Conservation (phyloP, 2,113 vertebrate species). For the Tetraodon nigroviridis region DNA sequence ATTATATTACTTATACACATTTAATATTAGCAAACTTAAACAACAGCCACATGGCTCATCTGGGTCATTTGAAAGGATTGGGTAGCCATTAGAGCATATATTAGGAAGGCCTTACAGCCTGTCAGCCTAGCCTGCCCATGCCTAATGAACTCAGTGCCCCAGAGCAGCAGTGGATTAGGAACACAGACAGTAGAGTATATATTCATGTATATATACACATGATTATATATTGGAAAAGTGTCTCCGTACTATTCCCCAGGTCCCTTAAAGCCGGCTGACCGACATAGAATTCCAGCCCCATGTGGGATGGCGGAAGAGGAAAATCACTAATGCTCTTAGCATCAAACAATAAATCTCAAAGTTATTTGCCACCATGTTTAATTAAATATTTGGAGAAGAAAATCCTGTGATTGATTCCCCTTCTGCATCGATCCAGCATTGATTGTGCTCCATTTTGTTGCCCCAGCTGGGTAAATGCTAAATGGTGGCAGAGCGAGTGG, state of each 20-base stretch:
- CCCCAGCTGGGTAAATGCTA: slow-evolving; percentile 76
- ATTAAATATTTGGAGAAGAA: slow-evolving; percentile 93
- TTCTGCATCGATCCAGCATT: slow-evolving; percentile 81
- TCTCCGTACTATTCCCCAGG: slow-evolving; percentile 81
- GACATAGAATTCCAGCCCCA: slow-evolving; percentile 74
- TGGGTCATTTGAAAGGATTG: slow-evolving; percentile 72
- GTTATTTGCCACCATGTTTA: slow-evolving; percentile 88
- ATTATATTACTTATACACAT: slow-evolving; percentile 14
- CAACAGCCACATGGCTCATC: slow-evolving; percentile 61
- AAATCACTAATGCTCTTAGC: slow-evolving; percentile 90
- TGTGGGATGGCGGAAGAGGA: slow-evolving; percentile 82
- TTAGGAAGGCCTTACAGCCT: slow-evolving; percentile 69
- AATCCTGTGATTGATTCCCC: slow-evolving; percentile 87
- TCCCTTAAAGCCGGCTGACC: slow-evolving; percentile 82
- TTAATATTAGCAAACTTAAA: slow-evolving; percentile 48
- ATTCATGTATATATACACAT: slow-evolving; percentile 88
- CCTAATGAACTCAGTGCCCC: slow-evolving; percentile 81
- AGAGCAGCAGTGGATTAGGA: slow-evolving; percentile 83
- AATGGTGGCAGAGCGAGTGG: slow-evolving; percentile 70
- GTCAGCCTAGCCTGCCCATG: slow-evolving; percentile 65
- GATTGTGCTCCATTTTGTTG: slow-evolving; percentile 75
- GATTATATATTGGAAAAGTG: slow-evolving; percentile 93
- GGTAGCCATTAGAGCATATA: slow-evolving; percentile 74
- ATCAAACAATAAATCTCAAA: slow-evolving; percentile 84
- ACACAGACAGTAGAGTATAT: slow-evolving; percentile 81